Base-by-base conservation (phyloP, 2,888 invertebrate species). In the Ischnus inquisitorius region DNA sequence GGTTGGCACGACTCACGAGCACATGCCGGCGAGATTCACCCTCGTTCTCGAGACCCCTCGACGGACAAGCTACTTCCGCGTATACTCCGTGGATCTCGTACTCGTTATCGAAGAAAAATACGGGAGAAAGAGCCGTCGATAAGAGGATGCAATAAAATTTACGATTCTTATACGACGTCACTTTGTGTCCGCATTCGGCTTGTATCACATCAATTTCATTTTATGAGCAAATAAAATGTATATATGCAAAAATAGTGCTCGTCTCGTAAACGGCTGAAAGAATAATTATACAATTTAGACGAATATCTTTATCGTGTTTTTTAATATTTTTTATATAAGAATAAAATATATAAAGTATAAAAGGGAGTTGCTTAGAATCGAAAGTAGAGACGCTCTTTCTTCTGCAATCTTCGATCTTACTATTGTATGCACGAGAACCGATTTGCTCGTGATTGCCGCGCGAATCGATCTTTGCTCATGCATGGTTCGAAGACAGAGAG, bases 401-500 rank as follows among this genome's bases (percentile, higher is more conserved):
- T 22, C 12, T 22, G 19, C 1, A 43, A 12, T 16, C 41, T 65
- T 6, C 12, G n/a, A 41, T 25, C 22, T 46, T 46, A 2, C 39
- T 14, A 48, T 51, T n/a, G 48, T 57, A 57, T 39, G 43, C 10
- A 6, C 10, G 22, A 68, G 39, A 22, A 54, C 16, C 16, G 34
- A 57, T 60, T 34, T n/a, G 46, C 57, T 60, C 46, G 48, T 60
- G 54, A 82, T 82, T 67, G 48, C 64, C 19, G 60, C 25, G 65
- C 54, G 25, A 77, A 65, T 71, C 39, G 82, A 67, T 77, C 14
- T 46, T 43, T 62, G 48, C 16, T 82, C 82, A 46, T 60, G 82
- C 71, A 62, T 51, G 41, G 12, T 60, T 39, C 39, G 22, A 48
- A 71, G 77, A 77, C 72, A 46, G 65, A 46, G 65, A 69, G 71